Evolutionary conservation across 1,140 invertebrate genomes (phyloP), one percentile per base, ranked within the genome.

Genomic region (Hesperophylax magnus): DNA sequence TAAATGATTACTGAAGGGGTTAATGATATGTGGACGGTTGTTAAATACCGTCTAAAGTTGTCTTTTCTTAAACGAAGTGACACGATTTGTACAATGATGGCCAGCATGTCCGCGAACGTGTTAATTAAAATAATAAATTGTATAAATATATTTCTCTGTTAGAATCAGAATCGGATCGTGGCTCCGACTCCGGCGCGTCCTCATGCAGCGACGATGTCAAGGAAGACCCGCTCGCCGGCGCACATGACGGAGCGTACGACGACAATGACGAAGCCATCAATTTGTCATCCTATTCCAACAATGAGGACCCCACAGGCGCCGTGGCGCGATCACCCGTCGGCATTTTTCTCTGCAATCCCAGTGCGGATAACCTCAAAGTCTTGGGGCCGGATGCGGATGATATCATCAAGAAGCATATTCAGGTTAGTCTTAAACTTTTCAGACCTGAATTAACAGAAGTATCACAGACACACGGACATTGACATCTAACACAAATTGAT

Each of bases 211-310:
- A 86, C 80, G 86, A 86, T 47, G 89, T 90, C 85, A 87, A 86
- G 74, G 81, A 89, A 58, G 88, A 86, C 15, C 56, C 85, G 0
- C 85, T 84, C 0, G 87, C 91, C 0, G 88, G 90, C n/a, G 85
- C 89, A 2, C 87, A 88, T 27, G 91, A 93, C 24, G 91, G 90
- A 3, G 92, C 92, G 81, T 4, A 79, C 77, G 3, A 74, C 86
- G 71, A 87, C 87, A 87, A 86, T n/a, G 89, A 88, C 39, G 39
- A 47, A 11, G 39, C 39, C 39, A 47, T 47, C 39, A 47, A 47
- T 8, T 11, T 47, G 39, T 47, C 39, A 0, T 47, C 39, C 9
- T 47, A 47, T 7, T 89, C 89, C 20, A 90, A 91, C 2, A 89
- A 90, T 8, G 90, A 89, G 84, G 80, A 72, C 20, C 31, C 56